A percentile compares a stretch with the other conserved stretches of the same genome.
Evolutionary conservation across 2,797 vertebrate species (phyloP).

Genomic region (Semaprochilodus insignis): DNA sequence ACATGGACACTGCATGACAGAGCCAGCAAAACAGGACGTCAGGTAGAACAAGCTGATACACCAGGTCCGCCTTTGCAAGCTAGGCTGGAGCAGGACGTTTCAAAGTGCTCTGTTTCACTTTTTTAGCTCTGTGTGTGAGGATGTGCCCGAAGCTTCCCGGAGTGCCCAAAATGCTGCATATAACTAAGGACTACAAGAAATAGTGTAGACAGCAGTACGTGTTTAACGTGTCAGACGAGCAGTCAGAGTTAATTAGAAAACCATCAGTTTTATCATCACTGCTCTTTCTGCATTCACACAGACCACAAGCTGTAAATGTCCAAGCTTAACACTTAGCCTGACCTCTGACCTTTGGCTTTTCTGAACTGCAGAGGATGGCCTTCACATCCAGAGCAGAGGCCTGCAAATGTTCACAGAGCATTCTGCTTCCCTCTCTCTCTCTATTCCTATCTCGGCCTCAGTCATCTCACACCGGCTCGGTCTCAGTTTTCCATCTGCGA

Average conservation of each 20-base stretch:
- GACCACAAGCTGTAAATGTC: constrained; percentile 32
- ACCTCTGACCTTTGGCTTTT: constrained; percentile 47
- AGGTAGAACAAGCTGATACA: too few species aligned
- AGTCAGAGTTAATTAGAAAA: constrained; percentile 10
- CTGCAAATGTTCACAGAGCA: constrained; percentile 41
- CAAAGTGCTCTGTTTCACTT: too few species aligned
- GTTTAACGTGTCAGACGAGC: constrained; percentile 9
- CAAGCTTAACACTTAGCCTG: constrained; percentile 35
- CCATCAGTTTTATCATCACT: constrained; percentile 40
- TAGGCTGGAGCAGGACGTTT: too few species aligned
- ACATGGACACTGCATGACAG: too few species aligned
- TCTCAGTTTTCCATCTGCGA: constrained; percentile 31
- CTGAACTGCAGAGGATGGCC: constrained; percentile 34
- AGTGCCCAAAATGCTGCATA: too few species aligned
- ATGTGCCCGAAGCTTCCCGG: too few species aligned
- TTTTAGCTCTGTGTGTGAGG: too few species aligned
- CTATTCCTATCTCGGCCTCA: constrained; percentile 33
- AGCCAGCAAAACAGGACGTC: too few species aligned
- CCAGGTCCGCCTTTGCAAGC: too few species aligned
- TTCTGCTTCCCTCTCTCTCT: constrained; percentile 3
- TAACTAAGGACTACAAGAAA: not conserved
- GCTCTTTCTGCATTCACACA: constrained; percentile 31
- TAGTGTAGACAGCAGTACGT: not conserved
- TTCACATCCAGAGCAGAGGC: constrained; percentile 40
- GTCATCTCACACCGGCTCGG: constrained; percentile 25